Evolutionary conservation across 2,113 vertebrate genomes (phyloP).

Genomic region (Otis tarda): DNA sequence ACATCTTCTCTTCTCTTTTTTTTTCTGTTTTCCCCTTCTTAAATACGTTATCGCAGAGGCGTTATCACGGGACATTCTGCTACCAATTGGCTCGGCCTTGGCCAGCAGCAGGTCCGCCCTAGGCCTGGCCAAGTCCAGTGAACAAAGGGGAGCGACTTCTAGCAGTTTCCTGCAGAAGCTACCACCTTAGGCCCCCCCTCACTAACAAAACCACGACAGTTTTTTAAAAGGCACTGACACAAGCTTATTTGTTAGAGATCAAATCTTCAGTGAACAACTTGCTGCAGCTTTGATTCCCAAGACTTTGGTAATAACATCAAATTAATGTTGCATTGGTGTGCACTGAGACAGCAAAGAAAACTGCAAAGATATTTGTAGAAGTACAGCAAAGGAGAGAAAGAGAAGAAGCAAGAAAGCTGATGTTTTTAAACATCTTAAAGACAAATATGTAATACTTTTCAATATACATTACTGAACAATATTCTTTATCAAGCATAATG

Average conservation of each 20-base stretch:
- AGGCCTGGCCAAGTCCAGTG: too few relatives aligned
- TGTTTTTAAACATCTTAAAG: conserved; percentile 17
- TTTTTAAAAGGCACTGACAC: conserved; percentile 27
- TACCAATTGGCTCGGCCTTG: too few relatives aligned
- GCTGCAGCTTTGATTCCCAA: conserved; percentile 39
- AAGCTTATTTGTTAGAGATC: conserved; percentile 60
- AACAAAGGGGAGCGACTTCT: too few relatives aligned
- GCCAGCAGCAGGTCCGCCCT: too few relatives aligned
- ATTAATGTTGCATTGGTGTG: conserved; percentile 40
- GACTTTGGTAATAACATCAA: conserved; percentile 60
- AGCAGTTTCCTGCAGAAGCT: too few relatives aligned
- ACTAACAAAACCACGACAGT: too few relatives aligned
- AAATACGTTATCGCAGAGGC: too few relatives aligned
- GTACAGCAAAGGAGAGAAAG: neutral
- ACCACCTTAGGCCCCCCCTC: too few relatives aligned
- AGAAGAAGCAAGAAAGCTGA: neutral
- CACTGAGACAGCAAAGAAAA: conserved; percentile 38
- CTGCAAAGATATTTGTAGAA: conserved; percentile 21
- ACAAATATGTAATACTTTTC: neutral
- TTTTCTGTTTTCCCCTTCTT: too few relatives aligned
- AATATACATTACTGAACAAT: neutral
- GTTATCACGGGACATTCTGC: too few relatives aligned
- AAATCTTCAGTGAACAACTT: conserved; percentile 53
- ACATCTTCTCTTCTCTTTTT: too few relatives aligned
- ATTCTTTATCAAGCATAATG: neutral